Base-by-base conservation (phyloP, 2,113 vertebrate species). In the Corvus hawaiiensis region DNA sequence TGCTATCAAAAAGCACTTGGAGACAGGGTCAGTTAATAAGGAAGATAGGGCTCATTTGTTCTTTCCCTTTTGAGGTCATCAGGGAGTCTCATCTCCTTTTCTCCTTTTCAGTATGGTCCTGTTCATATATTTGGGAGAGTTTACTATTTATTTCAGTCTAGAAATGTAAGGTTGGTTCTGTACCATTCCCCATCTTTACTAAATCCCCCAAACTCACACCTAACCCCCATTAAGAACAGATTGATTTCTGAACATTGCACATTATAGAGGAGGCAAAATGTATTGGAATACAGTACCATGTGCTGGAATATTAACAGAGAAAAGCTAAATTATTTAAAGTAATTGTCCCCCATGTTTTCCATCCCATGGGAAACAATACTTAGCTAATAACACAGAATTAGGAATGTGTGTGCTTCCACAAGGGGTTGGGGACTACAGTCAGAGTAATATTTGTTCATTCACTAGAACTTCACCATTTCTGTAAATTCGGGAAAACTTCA, bases 41-140 rank as follows among this genome's bases (percentile, higher is more conserved):
- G 54, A 83, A 66, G 75, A 81, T 22, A 78, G 32, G 22, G 33
- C 22, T 91, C 51, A 76, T 79, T 51, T 91, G 41, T 82, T 89
- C 69, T 84, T 88, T 84, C 27, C 39, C n/a, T 93, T 77, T 48
- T 44, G 56, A 59, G 44, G n/a, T 74, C 61, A 56, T 59, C 43
- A 67, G 27, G 37, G 28, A 83, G 14, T 62, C 41, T 37, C 23
- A 44, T 75, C 22, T 68, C 52, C 8, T 10, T 24, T 41, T 54
- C 28, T 92, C 22, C 16, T 83, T 28, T 74, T 93, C 39, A 67
- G 67, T 17, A 58, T 66, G 27, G 12, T 71, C 35, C 24, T 52
- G 17, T 63, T 83, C 27, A 27, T 37, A 6, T 51, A 44, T 72
- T 84, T 88, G 56, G 44, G 33, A 49, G 44, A 85, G 8, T 56